phyloP scores from a whole-genome alignment of 1,140 invertebrate species.

The Caenorhabditis briggsae region DNA sequence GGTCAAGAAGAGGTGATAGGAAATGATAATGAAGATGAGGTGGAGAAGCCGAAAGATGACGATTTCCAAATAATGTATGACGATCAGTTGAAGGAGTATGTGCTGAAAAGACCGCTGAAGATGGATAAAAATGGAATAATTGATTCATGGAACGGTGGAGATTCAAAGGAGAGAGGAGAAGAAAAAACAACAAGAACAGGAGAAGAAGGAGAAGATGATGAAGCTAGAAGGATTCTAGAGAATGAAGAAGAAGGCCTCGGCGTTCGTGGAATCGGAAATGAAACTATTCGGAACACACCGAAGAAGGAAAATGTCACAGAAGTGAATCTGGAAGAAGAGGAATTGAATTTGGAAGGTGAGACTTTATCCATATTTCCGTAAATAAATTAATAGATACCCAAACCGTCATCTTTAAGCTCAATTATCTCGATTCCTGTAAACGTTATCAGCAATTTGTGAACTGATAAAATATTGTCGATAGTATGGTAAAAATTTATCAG shows the following conservation, averaged over 20 bases:
- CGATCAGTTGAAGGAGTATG: slow-evolving; percentile 36
- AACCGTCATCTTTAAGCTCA: too few relatives aligned
- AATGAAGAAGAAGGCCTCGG: slow-evolving; percentile 36
- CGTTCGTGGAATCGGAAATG: not conserved
- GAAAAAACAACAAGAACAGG: not conserved
- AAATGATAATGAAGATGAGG: not conserved
- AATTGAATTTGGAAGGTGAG: slow-evolving; percentile 14
- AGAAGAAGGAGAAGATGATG: slow-evolving; percentile 29
- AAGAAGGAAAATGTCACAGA: slow-evolving; percentile 5
- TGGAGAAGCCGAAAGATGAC: not conserved
- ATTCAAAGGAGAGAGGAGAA: slow-evolving; percentile 12
- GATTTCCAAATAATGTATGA: slow-evolving; percentile 51
- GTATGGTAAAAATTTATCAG: too few relatives aligned
- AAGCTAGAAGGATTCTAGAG: slow-evolving; percentile 27
- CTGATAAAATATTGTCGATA: too few relatives aligned
- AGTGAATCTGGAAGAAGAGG: slow-evolving; percentile 21
- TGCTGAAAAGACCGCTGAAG: slow-evolving; percentile 6
- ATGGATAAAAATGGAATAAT: slow-evolving; percentile 50
- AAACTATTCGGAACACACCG: not conserved
- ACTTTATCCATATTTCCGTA: too few relatives aligned
- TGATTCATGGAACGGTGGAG: slow-evolving; percentile 18
- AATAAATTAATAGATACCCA: too few relatives aligned
- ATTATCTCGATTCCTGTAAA: too few relatives aligned
- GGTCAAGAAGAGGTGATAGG: not conserved
- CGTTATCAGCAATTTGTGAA: too few relatives aligned